A percentile compares a stretch with the other conserved stretches of the same genome.
phyloP scores from a whole-genome alignment of 2,113 vertebrate genomes.

The Rhagologus leucostigma region DNA sequence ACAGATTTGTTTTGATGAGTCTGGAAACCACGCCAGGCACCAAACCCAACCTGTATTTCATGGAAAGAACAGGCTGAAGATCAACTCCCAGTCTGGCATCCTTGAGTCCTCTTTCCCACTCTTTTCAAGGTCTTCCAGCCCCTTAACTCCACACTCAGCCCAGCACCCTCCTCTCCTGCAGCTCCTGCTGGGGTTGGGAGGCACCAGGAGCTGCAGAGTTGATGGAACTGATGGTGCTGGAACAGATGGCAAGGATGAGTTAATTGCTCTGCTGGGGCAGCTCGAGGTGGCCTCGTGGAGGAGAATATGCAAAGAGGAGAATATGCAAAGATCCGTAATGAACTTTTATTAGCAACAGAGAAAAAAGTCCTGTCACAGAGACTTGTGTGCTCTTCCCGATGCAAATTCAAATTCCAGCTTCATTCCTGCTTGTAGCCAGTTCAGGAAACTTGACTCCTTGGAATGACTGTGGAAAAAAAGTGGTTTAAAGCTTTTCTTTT shows the following conservation, averaged over 20 bases:
- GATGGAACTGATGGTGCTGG: not conserved
- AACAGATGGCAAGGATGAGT: slow-evolving; percentile 62
- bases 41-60: not conserved
- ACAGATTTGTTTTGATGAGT: rapidly evolving
- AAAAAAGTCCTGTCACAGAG: not conserved
- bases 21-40: rapidly evolving
- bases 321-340: slow-evolving; percentile 48
- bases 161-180: not conserved
- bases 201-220: not conserved
- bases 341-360: not conserved
- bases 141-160: not conserved
- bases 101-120: not conserved
- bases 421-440: not conserved
- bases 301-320: slow-evolving; percentile 58
- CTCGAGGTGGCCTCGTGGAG: slow-evolving; percentile 1
- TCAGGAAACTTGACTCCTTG: not conserved
- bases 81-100: not conserved
- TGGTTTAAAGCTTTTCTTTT: not conserved
- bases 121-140: not conserved
- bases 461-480: not conserved
- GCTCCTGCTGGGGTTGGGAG: not conserved
- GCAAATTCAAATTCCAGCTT: not conserved
- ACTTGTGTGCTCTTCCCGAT: not conserved
- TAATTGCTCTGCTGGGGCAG: slow-evolving; percentile 73
- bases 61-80: not conserved